These are phyloP conservation scores for Lordiphosa collinella DNA, from an alignment of 1,140 invertebrate genomes.

Conservation along the genomic window DNA sequence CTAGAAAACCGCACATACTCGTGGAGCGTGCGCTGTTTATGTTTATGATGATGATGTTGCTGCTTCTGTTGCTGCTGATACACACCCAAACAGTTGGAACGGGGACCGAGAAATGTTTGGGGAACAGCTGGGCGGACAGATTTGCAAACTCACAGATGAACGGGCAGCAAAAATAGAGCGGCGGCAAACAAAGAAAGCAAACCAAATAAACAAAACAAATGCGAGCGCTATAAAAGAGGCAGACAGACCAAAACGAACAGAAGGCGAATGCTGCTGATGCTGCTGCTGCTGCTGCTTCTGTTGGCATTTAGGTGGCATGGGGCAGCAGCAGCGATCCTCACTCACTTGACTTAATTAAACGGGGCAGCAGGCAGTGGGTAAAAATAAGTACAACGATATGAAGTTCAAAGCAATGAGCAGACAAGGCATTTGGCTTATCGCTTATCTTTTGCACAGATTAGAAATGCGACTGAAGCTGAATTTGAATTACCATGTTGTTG, in stretches of 20 bases:
- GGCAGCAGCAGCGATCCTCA: slow-evolving; percentile 50
- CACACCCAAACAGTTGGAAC: not conserved
- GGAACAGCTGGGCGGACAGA: slow-evolving; percentile 57
- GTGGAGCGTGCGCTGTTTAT: slow-evolving; percentile 31
- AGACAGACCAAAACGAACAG: slow-evolving; percentile 13
- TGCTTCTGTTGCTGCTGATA: not conserved
- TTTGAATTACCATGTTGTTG: slow-evolving; percentile 28
- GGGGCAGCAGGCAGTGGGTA: slow-evolving; percentile 39
- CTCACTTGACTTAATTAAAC: slow-evolving; percentile 76
- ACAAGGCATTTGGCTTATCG: slow-evolving; percentile 34
- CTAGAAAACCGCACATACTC: slow-evolving; percentile 4
- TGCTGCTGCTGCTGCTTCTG: slow-evolving; percentile 3
- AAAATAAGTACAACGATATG: slow-evolving; percentile 41
- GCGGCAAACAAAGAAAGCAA: slow-evolving; percentile 66
- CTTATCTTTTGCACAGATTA: slow-evolving; percentile 54
- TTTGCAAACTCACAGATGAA: slow-evolving; percentile 30
- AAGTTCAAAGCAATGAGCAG: slow-evolving; percentile 27
- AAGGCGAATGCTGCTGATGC: slow-evolving; percentile 35
- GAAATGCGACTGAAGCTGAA: slow-evolving; percentile 15
- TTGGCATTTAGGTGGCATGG: slow-evolving; percentile 30
- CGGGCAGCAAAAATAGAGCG: slow-evolving; percentile 37
- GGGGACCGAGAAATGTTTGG: slow-evolving; percentile 20
- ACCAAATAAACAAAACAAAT: slow-evolving; percentile 75
- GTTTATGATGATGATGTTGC: slow-evolving; percentile 8
- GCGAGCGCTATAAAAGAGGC: slow-evolving; percentile 40